phyloP scores from a whole-genome alignment of 2,888 invertebrate genomes.

The Eupithecia dodoneata region DNA sequence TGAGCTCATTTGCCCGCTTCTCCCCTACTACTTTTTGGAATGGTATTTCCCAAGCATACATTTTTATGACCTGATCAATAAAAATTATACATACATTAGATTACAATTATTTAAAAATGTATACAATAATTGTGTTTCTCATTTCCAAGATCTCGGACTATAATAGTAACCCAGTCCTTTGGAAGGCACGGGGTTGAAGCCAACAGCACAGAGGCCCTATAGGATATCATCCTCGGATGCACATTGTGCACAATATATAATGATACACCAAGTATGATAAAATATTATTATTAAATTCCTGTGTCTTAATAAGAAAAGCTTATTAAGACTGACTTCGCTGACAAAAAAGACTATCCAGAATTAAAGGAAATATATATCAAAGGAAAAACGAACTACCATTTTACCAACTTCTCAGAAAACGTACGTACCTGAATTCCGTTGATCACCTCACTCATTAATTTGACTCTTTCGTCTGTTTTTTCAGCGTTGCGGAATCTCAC shows the following conservation, averaged over 20 bases:
- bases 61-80: conserved; percentile 92
- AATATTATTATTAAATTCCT: background rate
- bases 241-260: too few relatives aligned
- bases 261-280: too few relatives aligned
- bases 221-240: too few relatives aligned
- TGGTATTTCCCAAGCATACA: conserved; percentile 98
- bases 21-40: conserved; percentile 91
- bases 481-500: conserved; percentile 90
- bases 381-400: background rate
- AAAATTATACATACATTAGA: background rate
- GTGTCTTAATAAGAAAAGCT: background rate
- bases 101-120: background rate
- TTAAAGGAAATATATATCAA: background rate
- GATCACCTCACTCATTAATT: conserved; percentile 97
- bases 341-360: too few relatives aligned
- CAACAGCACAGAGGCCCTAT: too few relatives aligned
- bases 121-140: too few relatives aligned
- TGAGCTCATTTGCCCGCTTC: conserved; percentile 85
- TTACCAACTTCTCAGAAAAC: background rate
- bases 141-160: too few relatives aligned
- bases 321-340: background rate
- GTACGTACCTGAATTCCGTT: conserved; percentile 93
- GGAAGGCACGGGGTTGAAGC: too few relatives aligned
- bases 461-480: conserved; percentile 94
- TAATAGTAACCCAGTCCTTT: too few relatives aligned